Conservation (phyloP, 2,113 vertebrate genomes). For the Sylvilagus bachmani region DNA sequence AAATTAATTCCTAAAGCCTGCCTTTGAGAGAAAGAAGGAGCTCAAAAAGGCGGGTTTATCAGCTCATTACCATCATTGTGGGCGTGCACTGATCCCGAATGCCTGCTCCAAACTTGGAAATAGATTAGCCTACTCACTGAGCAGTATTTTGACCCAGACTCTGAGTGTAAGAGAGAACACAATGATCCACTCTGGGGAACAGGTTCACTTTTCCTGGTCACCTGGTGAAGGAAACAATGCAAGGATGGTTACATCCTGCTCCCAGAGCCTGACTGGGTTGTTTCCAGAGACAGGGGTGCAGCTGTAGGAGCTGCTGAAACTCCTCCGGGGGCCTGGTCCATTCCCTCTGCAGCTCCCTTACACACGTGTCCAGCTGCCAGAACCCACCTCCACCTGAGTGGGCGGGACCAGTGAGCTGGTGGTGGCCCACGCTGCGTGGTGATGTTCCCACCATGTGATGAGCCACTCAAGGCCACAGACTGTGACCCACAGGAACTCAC, state of each 20-base stretch:
- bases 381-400: background rate
- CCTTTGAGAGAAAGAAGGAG: background rate
- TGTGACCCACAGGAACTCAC: background rate
- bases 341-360: background rate
- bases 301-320: background rate
- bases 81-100: background rate
- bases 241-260: background rate
- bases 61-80: background rate
- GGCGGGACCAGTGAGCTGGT: background rate
- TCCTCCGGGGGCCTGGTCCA: background rate
- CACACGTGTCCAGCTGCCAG: too few species aligned
- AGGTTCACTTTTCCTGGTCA: background rate
- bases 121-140: background rate
- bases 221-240: background rate
- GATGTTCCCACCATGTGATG: background rate
- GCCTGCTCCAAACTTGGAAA: background rate
- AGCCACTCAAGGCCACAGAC: background rate
- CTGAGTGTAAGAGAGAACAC: background rate
- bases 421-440: rapidly evolving
- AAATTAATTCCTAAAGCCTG: background rate
- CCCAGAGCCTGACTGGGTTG: background rate
- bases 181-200: background rate
- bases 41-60: background rate
- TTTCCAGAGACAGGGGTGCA: background rate
- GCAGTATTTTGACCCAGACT: background rate